Base-by-base conservation (phyloP, 2,797 vertebrate genomes). In the Micromesistius poutassou region DNA sequence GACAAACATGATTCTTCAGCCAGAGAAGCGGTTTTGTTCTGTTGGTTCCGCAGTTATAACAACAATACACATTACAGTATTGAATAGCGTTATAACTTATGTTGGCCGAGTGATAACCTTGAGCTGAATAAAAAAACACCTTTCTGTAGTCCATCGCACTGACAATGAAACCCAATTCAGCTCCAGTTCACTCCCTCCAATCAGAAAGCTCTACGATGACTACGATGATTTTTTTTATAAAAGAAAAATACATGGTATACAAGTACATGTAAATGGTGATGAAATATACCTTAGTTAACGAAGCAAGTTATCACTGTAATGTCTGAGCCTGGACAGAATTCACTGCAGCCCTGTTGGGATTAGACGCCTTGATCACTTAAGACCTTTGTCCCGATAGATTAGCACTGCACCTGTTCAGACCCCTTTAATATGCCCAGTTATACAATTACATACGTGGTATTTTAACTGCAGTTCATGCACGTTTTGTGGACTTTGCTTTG, bases 371-470 rank as follows among this genome's bases (percentile, higher is more conserved):
- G 72, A 84, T 87, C 66, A 72, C 68, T 80, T 77, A 82, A 80
- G 71, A 81, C 85, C 83, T 87, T 83, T 83, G 77, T 71, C 76
- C 72, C 71, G 71, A 77, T 22, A 83, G 82, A 86, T 87, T 84
- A 77, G 79, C 80, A 71, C 66, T 75, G 81, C 83, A 82, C 82
- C 82, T 84, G 84, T 84, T 1, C 78, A 74, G 79, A 80, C 5
- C 79, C n/a, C 72, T 76, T 71, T 10, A 31, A 68, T 77, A 77
- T 78, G 55, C 72, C 50, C 66, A 35, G 12, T 78, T 77, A 78
- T 78, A 79, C 73, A 73, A 78, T 66, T 70, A 86, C 81, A 5
- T 25, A 25, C 25, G n/a, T 22, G n/a, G 55, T 25, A 4, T 25
- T n/a, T 62, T 9, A n/a, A 14, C n/a, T 28, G n/a, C 35, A 73